Evolutionary conservation across 2,113 vertebrate genomes (phyloP).

Genomic region (Zosterops lateralis): DNA sequence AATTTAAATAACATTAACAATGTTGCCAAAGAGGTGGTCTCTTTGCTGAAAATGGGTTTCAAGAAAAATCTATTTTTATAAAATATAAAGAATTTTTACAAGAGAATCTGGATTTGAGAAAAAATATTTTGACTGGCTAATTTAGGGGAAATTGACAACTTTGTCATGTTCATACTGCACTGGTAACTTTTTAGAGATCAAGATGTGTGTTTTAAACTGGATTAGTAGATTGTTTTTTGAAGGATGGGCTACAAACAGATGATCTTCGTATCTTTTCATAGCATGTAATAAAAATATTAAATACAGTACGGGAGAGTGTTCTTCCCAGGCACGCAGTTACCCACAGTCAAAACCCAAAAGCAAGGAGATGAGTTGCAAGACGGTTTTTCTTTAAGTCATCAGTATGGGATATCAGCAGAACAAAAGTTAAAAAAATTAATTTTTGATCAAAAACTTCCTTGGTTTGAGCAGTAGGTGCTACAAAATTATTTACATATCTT

Average conservation of each 20-base stretch:
- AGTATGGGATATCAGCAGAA: conserved; percentile 95
- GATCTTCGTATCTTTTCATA: conserved; percentile 99
- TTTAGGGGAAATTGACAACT: conserved; percentile 98
- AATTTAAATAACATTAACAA: conserved; percentile 97
- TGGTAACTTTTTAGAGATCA: conserved; percentile 99
- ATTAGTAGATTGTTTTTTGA: conserved; percentile 98
- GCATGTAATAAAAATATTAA: conserved; percentile 97
- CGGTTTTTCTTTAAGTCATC: conserved; percentile 96
- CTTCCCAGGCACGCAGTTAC: conserved; percentile 94
- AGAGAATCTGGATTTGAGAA: conserved; percentile 99
- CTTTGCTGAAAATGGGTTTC: conserved; percentile 99
- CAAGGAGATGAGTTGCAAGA: conserved; percentile 98
- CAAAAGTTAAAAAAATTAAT: conserved; percentile 84
- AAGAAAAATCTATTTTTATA: conserved; percentile 99
- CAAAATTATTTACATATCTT: conserved; percentile 99
- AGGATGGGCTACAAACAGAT: conserved; percentile 97
- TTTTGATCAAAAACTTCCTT: conserved; percentile 94
- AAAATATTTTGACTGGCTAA: conserved; percentile 99
- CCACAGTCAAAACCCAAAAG: conserved; percentile 99
- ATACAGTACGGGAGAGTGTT: conserved; percentile 90
- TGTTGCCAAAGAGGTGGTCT: conserved; percentile 99
- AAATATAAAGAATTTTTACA: conserved; percentile 99
- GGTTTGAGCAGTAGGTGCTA: conserved; percentile 99
- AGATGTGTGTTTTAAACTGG: conserved; percentile 98
- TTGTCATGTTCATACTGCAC: conserved; percentile 99